Base-by-base conservation (phyloP, 2,888 invertebrate genomes). In the Tipula lateralis region DNA sequence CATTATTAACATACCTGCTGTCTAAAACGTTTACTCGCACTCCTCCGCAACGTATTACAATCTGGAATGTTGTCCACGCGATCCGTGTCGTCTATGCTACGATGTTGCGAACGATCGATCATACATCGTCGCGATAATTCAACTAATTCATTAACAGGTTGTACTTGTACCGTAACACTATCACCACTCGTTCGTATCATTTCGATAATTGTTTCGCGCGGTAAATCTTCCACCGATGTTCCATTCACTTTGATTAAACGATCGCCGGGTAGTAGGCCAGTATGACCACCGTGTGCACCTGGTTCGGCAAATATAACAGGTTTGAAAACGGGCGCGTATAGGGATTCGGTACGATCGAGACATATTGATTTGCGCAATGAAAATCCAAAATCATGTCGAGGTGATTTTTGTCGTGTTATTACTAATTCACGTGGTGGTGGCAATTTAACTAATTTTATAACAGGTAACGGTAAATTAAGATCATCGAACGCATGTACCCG, bases 241-340 rank as follows among this genome's bases (percentile, higher is more conserved):
- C 95, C 95, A 88, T 98, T 98, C 36, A 99, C 97, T 91, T 97
- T 97, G 87, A 98, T 91, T 32, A 99, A 92, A 87, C 96, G 93
- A 91, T 99, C 99, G 4, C 99, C 99, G n/a, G 98, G 98, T 85
- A 98, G 91, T 29, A 99, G 91, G 3, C 97, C 97, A 6, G 96
- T 96, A 34, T 30, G 30, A 87, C 95, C 95, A 86, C 93, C 92
- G 85, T 95, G 93, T 12, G 94, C 93, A 12, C 97, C 96, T 0
- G 97, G 97, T 89, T 98, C 97, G 12, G 97, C 97, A 88, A 98
- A 95, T 86, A 96, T 96, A 29, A 97, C 96, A 84, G 95, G 89
- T 85, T 88, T 88, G 85, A 90, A 90, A 34, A 87, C 87, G 29
- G 90, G 90, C 85, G 89, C 87, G 39, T 88, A 87, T 24, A 90